Conservation (phyloP, 2,797 vertebrate species). For the Pseudochirops cupreus region DNA sequence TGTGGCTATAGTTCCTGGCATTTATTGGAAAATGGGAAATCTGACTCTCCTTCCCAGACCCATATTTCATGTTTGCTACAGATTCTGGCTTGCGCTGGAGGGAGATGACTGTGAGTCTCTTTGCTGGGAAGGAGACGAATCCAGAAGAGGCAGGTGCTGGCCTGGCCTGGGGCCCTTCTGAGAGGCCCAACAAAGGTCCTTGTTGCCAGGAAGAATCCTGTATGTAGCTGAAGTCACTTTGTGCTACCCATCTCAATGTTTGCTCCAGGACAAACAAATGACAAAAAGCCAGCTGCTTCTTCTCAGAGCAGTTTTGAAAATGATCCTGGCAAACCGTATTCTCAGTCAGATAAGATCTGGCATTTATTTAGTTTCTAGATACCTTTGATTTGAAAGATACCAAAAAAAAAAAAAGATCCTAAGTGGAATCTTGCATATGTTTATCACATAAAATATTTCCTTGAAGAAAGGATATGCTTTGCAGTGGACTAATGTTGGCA, state of each 20-base stretch:
- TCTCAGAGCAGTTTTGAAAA: conserved; percentile 65
- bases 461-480: conserved; percentile 44
- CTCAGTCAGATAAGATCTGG: conserved; percentile 74
- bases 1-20: conserved; percentile 7
- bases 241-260: conserved; percentile 51
- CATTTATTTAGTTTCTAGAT: conserved; percentile 74
- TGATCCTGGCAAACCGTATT: conserved; percentile 70
- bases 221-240: conserved; percentile 33
- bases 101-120: background rate
- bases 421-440: conserved; percentile 47
- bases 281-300: conserved; percentile 69
- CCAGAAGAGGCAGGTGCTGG: background rate
- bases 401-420: background rate
- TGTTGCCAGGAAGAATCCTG: conserved; percentile 19
- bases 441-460: conserved; percentile 57
- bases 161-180: background rate
- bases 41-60: background rate
- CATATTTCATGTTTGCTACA: background rate
- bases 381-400: conserved; percentile 72
- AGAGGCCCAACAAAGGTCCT: conserved; percentile 9
- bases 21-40: conserved; percentile 11
- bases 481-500: conserved; percentile 17
- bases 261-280: conserved; percentile 75
- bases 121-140: background rate
- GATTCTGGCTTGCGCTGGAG: background rate